Percentiles rank a stretch among this genome's conserved stretches.
These are phyloP conservation scores for Falco berigora DNA, from an alignment of 2,797 vertebrate species.

Conservation along the genomic window DNA sequence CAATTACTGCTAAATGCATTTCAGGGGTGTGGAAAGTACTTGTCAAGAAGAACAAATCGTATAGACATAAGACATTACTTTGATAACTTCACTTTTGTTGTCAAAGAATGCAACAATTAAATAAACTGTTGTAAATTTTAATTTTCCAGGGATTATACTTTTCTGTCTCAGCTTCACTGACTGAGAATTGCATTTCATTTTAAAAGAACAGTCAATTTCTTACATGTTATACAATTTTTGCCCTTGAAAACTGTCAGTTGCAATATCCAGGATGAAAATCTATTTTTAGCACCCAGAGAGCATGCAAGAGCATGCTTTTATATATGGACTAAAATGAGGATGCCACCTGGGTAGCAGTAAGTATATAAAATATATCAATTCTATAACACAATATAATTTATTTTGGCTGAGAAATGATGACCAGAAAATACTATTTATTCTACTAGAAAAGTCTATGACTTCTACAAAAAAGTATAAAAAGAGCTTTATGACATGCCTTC, in stretches of 20 bases:
- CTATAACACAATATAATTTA: background rate
- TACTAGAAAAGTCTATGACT: background rate
- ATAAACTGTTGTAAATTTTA: background rate
- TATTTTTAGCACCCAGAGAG: background rate
- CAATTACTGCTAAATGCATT: background rate
- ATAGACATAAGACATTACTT: background rate
- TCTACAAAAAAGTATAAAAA: background rate
- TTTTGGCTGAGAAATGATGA: background rate
- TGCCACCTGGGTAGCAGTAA: background rate
- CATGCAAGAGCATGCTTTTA: background rate
- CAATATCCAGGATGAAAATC: background rate
- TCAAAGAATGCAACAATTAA: background rate
- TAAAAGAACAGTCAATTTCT: background rate
- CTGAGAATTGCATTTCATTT: background rate
- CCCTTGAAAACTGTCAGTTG: background rate
- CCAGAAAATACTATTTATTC: background rate
- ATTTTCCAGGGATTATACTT: background rate
- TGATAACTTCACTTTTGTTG: background rate
- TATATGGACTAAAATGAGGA: background rate
- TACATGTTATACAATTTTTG: background rate
- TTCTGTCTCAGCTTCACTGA: background rate
- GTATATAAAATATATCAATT: background rate
- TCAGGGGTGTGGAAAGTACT: background rate
- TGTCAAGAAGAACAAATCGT: background rate
- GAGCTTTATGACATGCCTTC: fast-evolving